These are phyloP conservation scores for Pogonocherus hispidulus DNA, from an alignment of 2,888 invertebrate species.

Conservation along the genomic window DNA sequence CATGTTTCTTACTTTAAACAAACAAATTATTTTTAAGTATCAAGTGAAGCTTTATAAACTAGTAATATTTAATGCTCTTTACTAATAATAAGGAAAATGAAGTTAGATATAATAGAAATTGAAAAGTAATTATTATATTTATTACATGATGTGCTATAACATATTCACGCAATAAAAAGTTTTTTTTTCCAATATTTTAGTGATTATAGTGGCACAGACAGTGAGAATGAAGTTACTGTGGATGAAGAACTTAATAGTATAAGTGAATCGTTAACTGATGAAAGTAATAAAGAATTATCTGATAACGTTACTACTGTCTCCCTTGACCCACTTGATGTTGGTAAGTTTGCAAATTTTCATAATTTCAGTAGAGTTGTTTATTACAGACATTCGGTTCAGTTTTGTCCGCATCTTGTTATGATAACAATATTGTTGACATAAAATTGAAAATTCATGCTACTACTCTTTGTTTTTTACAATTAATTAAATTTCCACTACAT, in stretches of 20 bases:
- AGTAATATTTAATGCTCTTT: background rate
- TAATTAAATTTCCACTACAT: too few species aligned
- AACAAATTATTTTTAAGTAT: slow-evolving; percentile 2
- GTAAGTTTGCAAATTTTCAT: slow-evolving; percentile 35
- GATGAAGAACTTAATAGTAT: slow-evolving; percentile 51
- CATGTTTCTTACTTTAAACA: slow-evolving; percentile 12
- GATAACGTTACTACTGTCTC: slow-evolving; percentile 33
- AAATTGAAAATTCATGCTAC: too few species aligned
- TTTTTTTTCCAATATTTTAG: slow-evolving; percentile 48
- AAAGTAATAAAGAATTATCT: slow-evolving; percentile 47
- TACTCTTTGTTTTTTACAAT: too few species aligned
- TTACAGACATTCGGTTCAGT: too few species aligned
- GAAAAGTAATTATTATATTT: slow-evolving; percentile 35
- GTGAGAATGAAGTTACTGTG: slow-evolving; percentile 55
- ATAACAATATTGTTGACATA: too few species aligned
- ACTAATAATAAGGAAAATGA: slow-evolving; percentile 36
- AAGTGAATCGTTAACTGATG: slow-evolving; percentile 52
- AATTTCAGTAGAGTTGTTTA: too few species aligned
- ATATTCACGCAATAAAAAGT: background rate
- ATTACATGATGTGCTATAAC: background rate
- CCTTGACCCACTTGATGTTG: slow-evolving; percentile 31
- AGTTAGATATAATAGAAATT: slow-evolving; percentile 46
- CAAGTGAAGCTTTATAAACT: slow-evolving; percentile 1
- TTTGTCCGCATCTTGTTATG: too few species aligned
- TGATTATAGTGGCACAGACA: slow-evolving; percentile 59